A percentile compares a stretch with the other conserved stretches of the same genome.
Evolutionary conservation across 2,888 invertebrate species (phyloP).

Genomic region (Netelia inedita): DNA sequence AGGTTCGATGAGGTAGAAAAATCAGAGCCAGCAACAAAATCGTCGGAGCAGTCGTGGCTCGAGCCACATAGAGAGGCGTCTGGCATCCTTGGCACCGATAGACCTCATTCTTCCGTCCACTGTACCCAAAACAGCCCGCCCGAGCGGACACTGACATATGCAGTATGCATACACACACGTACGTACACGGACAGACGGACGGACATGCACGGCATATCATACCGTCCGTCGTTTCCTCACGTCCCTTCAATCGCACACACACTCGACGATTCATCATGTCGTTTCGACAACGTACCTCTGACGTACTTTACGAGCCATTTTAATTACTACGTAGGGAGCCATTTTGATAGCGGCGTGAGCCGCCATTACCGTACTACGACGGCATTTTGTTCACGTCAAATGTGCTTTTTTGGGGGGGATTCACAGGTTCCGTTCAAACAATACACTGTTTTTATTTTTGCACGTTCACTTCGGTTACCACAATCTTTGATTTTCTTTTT

Average conservation of each 20-base stretch:
- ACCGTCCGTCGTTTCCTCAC: constrained; percentile 4
- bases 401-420: neutral
- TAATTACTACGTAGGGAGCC: neutral
- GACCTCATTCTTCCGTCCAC: constrained; percentile 48
- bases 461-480: too few relatives aligned
- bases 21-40: constrained; percentile 46
- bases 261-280: constrained; percentile 21
- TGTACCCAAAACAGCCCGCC: constrained; percentile 47
- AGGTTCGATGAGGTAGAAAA: constrained; percentile 22
- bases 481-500: neutral
- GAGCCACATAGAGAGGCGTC: constrained; percentile 31
- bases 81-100: constrained; percentile 64
- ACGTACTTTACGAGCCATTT: constrained; percentile 2
- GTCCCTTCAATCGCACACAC: constrained; percentile 11
- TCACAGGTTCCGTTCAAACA: too few relatives aligned
- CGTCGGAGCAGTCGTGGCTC: constrained; percentile 15
- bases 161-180: neutral
- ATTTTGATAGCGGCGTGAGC: neutral
- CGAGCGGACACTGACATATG: neutral
- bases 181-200: neutral
- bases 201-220: neutral
- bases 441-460: too few relatives aligned
- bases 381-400: neutral
- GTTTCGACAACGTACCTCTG: constrained; percentile 35
- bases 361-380: neutral